Percentiles rank a stretch among this genome's conserved stretches.
phyloP scores from a whole-genome alignment of 2,113 vertebrate genomes.

The Martes martes region DNA sequence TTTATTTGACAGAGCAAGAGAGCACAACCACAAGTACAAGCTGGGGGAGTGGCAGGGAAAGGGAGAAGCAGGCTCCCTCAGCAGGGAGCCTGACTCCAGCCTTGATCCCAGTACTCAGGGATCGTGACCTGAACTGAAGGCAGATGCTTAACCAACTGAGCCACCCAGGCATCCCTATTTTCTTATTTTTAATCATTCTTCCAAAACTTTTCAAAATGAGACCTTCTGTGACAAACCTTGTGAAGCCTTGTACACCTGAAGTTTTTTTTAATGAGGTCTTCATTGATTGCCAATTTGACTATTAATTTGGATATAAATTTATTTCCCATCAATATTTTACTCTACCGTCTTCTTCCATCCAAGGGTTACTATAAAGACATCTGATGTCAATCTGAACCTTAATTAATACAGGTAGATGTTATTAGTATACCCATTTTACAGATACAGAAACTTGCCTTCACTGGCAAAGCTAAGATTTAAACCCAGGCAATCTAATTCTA shows the following conservation, averaged over 20 bases:
- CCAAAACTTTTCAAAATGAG: background rate
- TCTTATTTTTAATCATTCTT: background rate
- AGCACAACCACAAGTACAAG: no score
- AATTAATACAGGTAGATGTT: background rate
- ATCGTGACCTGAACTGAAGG: no score
- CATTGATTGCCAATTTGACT: background rate
- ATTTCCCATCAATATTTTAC: background rate
- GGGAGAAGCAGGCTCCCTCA: no score
- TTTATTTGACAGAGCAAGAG: no score
- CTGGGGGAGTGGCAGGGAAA: no score
- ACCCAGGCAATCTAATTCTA: background rate
- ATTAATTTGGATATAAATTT: background rate
- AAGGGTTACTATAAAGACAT: background rate
- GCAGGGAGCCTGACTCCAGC: no score
- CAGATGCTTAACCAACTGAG: no score
- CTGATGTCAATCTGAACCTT: background rate
- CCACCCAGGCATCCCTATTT: background rate
- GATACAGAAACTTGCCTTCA: background rate
- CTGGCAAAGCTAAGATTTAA: background rate
- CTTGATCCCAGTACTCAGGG: no score
- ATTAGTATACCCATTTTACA: background rate
- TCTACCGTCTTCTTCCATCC: background rate
- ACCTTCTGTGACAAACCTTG: background rate
- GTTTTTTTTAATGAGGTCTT: background rate
- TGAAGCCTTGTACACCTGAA: background rate